Evolutionary conservation across 2,888 invertebrate genomes (phyloP).

Genomic region (Linnaemya vulpina): DNA sequence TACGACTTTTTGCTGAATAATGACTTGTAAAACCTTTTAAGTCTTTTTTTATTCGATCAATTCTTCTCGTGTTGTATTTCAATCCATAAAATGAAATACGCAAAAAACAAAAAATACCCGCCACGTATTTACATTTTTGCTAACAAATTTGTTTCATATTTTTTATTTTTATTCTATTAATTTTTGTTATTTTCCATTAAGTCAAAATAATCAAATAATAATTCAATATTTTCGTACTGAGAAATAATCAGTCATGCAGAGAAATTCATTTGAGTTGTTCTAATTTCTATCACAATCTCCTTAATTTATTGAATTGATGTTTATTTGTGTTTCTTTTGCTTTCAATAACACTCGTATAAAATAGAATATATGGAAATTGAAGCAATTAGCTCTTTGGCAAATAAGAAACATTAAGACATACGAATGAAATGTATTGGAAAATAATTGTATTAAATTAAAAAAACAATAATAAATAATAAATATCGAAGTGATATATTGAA

Average conservation of each 20-base stretch:
- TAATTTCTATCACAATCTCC: slow-evolving; percentile 22
- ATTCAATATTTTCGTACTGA: neutral
- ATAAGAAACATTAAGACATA: slow-evolving; percentile 3
- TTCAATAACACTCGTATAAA: neutral
- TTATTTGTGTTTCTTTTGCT: slow-evolving; percentile 32
- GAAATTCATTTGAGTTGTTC: slow-evolving; percentile 14
- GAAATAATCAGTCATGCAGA: slow-evolving; percentile 31
- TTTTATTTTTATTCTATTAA: too few relatives aligned
- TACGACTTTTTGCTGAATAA: too few relatives aligned
- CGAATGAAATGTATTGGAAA: slow-evolving; percentile 6
- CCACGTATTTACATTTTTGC: too few relatives aligned
- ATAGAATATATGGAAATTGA: neutral
- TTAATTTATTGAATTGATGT: slow-evolving; percentile 19
- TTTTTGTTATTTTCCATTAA: neutral
- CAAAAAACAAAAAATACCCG: too few relatives aligned
- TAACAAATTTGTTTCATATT: neutral
- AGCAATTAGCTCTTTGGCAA: neutral
- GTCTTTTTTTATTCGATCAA: too few relatives aligned
- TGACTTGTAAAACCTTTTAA: too few relatives aligned
- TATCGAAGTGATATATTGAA: neutral
- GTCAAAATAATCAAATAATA: neutral
- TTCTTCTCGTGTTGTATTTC: too few relatives aligned
- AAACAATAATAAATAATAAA: neutral
- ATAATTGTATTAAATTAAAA: slow-evolving; percentile 17
- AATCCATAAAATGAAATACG: too few relatives aligned